phyloP scores from a whole-genome alignment of 2,113 vertebrate genomes.

The Dromiciops gliroides region DNA sequence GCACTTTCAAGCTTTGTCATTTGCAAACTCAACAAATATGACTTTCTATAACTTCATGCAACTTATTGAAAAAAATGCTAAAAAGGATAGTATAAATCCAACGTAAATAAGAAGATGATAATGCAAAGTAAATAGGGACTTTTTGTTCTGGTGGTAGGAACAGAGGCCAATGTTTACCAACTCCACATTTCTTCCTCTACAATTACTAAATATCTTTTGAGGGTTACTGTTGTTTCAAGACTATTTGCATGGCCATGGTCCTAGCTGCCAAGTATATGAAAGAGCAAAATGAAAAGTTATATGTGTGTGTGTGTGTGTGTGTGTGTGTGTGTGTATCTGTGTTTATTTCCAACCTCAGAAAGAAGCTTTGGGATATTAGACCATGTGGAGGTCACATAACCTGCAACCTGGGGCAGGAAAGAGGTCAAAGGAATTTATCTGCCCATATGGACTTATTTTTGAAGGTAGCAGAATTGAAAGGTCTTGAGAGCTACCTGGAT shows the following conservation, averaged over 20 bases:
- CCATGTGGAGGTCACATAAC: neutral
- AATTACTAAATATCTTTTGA: neutral
- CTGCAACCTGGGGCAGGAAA: neutral
- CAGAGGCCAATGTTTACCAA: neutral
- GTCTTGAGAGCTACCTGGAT: too few species aligned
- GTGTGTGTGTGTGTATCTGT: neutral
- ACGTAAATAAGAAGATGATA: neutral
- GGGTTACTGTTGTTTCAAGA: neutral
- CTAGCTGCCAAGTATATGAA: neutral
- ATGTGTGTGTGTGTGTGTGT: neutral
- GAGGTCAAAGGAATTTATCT: neutral
- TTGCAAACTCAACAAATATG: neutral
- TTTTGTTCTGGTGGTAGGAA: neutral
- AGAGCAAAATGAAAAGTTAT: neutral
- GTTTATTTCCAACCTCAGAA: neutral
- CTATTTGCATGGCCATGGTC: neutral
- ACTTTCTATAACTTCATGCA: neutral
- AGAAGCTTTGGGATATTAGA: neutral
- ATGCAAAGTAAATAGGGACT: neutral
- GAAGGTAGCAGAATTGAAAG: too few species aligned
- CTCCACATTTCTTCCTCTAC: neutral
- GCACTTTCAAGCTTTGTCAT: neutral
- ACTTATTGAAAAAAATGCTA: neutral
- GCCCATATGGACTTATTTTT: neutral
- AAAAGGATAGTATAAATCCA: neutral